Evolutionary conservation across 35 echinoderm and acorn worm genomes (phyloP), one percentile per base, ranked within the genome.

Genomic region (Acanthaster planci): DNA sequence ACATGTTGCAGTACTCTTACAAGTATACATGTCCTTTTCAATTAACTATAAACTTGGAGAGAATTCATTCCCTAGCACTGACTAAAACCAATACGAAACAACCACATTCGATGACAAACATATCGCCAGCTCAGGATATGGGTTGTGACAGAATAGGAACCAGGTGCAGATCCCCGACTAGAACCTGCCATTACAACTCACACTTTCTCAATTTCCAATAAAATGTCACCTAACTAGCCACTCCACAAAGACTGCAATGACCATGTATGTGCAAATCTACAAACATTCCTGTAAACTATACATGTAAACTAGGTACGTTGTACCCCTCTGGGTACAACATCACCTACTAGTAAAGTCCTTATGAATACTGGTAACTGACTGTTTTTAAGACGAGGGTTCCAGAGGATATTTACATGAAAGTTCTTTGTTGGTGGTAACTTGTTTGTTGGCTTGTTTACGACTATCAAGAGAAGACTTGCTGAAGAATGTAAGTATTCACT

Each of bases 111-210:
- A 72, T 72, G 64, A 72, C 64, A 72, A 19, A 72, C 34, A 26
- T 72, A 26, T 26, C 30, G 64, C 64, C 64, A 72, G 18, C 64
- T 72, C 64, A 72, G 64, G 64, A 72, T 72, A 72, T 72, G 34
- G 64, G 19, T 72, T 31, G 64, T 72, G 64, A 72, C 64, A 72
- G 64, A 27, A 72, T 31, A 72, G 64, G 64, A 72, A 72, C 64
- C 64, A 72, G 64, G 64, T 72, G 64, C 64, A 72, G 64, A 34
- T 14, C 64, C 14, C 64, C 14, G 64, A 72, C 64, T 72, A 34
- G 64, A 34, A 72, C 26, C 64, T 72, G 18, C 64, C 64, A 21
- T 72, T 26, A 72, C 26, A 72, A 26, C 64, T 72, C 64, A 72
- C 64, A 72, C 64, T 72, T 21, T 31, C 26, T 34, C 64, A 72